Conservation (phyloP, 2,888 invertebrate species). For the Chaitophorus viminalis region DNA sequence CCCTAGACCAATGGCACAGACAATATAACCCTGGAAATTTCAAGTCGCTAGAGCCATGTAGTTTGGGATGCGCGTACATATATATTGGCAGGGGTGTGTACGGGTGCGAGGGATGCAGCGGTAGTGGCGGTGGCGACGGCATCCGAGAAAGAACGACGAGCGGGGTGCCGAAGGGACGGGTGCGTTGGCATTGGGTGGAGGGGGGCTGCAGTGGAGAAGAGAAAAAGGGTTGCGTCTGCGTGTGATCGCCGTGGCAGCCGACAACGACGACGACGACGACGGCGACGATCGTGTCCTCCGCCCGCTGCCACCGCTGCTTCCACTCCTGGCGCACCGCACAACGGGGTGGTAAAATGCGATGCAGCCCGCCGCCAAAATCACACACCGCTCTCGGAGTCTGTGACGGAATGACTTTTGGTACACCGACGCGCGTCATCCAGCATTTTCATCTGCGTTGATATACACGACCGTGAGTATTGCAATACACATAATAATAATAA, state of each 20-base stretch:
- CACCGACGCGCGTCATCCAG: constrained; percentile 14
- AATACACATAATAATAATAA: too few relatives aligned
- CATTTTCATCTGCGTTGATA: constrained; percentile 5
- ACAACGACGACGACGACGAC: background rate
- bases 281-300: constrained; percentile 7
- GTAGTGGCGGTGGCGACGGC: background rate
- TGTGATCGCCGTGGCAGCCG: constrained; percentile 22
- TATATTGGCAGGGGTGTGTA: too few relatives aligned
- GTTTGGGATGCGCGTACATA: too few relatives aligned
- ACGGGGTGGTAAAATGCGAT: constrained; percentile 41
- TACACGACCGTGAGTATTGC: constrained; percentile 44
- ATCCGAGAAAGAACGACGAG: background rate
- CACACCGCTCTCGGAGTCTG: constrained; percentile 60
- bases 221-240: constrained; percentile 59
- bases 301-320: background rate
- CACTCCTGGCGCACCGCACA: background rate
- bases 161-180: background rate
- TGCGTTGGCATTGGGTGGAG: background rate
- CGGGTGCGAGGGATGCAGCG: background rate
- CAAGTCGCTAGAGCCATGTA: too few relatives aligned
- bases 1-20: too few relatives aligned
- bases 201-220: background rate
- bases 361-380: constrained; percentile 49
- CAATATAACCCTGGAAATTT: too few relatives aligned
- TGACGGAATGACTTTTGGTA: constrained; percentile 61